Evolutionary conservation across 2,797 vertebrate species (phyloP).

Genomic region (Tapera naevia): DNA sequence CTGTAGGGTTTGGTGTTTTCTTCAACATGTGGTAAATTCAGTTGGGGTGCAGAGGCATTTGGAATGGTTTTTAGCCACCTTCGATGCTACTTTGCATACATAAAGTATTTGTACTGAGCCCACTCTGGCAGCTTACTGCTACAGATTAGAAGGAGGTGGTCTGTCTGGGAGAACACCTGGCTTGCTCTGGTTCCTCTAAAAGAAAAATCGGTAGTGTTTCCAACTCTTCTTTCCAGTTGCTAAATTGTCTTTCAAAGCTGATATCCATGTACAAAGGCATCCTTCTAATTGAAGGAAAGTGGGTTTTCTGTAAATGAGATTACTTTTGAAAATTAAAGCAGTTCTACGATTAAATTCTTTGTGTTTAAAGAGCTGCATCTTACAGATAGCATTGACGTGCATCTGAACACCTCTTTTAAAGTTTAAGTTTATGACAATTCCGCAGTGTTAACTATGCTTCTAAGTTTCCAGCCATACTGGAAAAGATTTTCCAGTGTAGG

Average conservation of each 20-base stretch:
- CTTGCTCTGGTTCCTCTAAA: not conserved
- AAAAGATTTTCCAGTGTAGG: not conserved
- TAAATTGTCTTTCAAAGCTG: not conserved
- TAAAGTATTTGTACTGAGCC: not conserved
- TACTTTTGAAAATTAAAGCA: not conserved
- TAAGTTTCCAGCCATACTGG: not conserved
- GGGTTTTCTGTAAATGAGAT: not conserved
- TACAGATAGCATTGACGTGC: not conserved
- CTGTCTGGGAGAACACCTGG: not conserved
- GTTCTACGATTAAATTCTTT: not conserved
- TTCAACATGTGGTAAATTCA: not conserved
- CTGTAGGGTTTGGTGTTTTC: not conserved
- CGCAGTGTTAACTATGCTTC: not conserved
- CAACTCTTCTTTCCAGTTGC: not conserved
- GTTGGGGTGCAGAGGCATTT: not conserved
- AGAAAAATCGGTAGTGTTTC: not conserved
- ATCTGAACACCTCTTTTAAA: not conserved
- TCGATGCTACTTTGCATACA: not conserved
- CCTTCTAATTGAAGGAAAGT: not conserved
- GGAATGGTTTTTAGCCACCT: not conserved
- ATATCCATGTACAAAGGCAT: not conserved
- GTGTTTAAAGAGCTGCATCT: not conserved
- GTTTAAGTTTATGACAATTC: not conserved
- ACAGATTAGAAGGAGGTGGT: not conserved
- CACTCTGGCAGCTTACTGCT: not conserved